Conservation (phyloP, 2,113 vertebrate genomes). For the Suricata suricatta region DNA sequence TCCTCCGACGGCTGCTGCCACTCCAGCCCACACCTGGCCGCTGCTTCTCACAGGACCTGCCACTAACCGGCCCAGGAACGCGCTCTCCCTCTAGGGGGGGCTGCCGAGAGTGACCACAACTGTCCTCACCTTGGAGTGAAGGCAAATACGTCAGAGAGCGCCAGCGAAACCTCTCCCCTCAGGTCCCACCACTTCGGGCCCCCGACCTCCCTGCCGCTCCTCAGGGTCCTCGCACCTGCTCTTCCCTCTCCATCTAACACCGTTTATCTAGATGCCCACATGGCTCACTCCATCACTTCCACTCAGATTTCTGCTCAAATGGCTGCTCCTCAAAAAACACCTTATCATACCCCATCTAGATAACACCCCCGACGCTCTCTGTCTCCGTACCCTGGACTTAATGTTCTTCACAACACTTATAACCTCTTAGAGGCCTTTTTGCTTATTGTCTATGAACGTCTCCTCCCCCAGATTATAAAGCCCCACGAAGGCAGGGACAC, state of each 20-base stretch:
- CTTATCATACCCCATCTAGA: background rate
- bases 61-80: background rate
- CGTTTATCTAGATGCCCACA: background rate
- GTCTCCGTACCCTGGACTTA: background rate
- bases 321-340: background rate
- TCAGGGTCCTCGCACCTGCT: background rate
- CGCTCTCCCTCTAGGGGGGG: background rate
- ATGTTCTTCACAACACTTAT: background rate
- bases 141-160: background rate
- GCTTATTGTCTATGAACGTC: background rate
- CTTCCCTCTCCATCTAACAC: background rate
- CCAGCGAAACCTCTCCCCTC: background rate
- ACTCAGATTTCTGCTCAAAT: background rate
- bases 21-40: background rate
- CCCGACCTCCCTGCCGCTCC: background rate
- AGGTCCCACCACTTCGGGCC: background rate
- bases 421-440: background rate
- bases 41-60: background rate
- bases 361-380: background rate
- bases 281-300: background rate
- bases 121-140: background rate
- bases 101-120: background rate
- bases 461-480: background rate
- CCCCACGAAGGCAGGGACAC: background rate
- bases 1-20: background rate